Evolutionary conservation across 2,888 invertebrate genomes (phyloP).

Genomic region (Polia nebulosa): DNA sequence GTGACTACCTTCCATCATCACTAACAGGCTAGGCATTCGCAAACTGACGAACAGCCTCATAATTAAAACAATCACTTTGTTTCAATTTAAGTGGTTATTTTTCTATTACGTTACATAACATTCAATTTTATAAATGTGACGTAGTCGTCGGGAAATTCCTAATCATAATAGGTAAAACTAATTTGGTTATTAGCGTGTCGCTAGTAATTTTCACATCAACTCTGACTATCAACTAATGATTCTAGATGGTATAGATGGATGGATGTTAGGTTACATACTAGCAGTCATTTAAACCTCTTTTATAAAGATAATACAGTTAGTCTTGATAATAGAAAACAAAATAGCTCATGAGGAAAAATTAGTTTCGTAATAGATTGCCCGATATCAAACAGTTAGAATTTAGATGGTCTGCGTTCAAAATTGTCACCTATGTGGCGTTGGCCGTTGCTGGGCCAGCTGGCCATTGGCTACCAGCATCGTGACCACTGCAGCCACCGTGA

Average conservation of each 20-base stretch:
- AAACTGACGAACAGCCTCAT: constrained; percentile 30
- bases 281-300: constrained; percentile 38
- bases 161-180: constrained; percentile 52
- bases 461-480: constrained; percentile 66
- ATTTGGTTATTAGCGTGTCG: constrained; percentile 54
- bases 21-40: constrained; percentile 10
- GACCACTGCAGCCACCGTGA: constrained; percentile 74
- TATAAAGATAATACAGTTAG: constrained; percentile 35
- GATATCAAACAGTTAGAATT: constrained; percentile 23
- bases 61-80: constrained; percentile 49
- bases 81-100: constrained; percentile 32
- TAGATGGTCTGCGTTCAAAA: constrained; percentile 35
- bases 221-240: constrained; percentile 22
- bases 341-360: constrained; percentile 39
- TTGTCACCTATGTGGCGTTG: constrained; percentile 48
- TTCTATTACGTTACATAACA: constrained; percentile 44
- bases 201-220: constrained; percentile 48
- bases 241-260: constrained; percentile 48
- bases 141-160: constrained; percentile 48
- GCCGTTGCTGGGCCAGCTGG: constrained; percentile 32
- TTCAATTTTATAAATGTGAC: constrained; percentile 36
- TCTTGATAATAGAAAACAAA: constrained; percentile 43
- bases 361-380: constrained; percentile 42
- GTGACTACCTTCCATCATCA: constrained; percentile 18
- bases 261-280: constrained; percentile 10